Conservation (phyloP, 2,113 vertebrate genomes). For the Numenius arquata region DNA sequence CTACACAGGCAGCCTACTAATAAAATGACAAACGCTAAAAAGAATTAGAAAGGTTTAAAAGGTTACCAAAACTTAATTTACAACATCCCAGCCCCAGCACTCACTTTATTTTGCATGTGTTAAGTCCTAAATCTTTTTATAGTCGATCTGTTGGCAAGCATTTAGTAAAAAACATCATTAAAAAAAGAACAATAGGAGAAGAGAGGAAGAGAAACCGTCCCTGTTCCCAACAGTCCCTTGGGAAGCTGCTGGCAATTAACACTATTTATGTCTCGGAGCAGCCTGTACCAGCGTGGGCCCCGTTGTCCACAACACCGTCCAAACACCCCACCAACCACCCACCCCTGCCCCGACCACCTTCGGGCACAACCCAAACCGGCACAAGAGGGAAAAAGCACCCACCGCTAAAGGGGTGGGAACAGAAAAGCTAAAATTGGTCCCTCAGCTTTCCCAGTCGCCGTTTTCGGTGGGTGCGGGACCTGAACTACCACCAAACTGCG, state of each 20-base stretch:
- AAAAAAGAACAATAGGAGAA: slow-evolving; percentile 8
- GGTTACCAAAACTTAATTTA: not conserved
- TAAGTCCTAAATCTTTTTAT: not conserved
- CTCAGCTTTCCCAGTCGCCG: fast-evolving
- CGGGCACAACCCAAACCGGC: not conserved
- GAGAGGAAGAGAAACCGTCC: not conserved
- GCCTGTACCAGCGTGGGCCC: fast-evolving
- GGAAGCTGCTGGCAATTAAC: slow-evolving; percentile 22
- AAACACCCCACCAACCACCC: not conserved
- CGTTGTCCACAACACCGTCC: not conserved
- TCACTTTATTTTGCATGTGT: not conserved
- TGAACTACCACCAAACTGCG: not conserved
- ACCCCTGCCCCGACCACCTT: not conserved
- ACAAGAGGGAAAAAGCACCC: not conserved
- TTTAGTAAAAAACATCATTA: not conserved
- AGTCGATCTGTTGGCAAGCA: not conserved
- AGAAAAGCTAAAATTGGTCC: not conserved
- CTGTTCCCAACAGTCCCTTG: not conserved
- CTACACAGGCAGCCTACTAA: not conserved
- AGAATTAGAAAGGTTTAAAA: not conserved
- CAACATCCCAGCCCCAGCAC: not conserved
- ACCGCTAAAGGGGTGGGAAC: not conserved
- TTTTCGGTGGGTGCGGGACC: not conserved
- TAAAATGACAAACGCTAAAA: not conserved
- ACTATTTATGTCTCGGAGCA: not conserved